Conservation (phyloP, 2,113 vertebrate genomes). For the Cheilinus undulatus region DNA sequence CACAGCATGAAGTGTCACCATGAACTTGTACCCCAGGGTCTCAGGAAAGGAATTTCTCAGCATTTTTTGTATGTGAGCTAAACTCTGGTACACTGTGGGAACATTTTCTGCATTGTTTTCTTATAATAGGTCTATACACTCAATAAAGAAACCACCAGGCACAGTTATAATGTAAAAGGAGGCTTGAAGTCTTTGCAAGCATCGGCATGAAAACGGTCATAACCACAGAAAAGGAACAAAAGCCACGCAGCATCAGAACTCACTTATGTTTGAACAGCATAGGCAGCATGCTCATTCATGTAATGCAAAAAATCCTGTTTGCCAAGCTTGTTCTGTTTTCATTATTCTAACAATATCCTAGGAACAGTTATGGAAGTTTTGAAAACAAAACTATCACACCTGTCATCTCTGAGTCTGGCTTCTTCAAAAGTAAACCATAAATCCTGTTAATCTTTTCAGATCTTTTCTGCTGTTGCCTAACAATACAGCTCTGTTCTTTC, state of each 20-base stretch:
- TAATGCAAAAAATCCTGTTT: not conserved
- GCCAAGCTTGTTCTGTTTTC: not conserved
- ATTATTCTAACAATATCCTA: not conserved
- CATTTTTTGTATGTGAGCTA: conserved; percentile 1
- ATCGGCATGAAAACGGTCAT: not conserved
- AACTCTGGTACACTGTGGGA: conserved; percentile 23
- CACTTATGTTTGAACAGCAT: not conserved
- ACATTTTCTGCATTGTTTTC: conserved; percentile 18
- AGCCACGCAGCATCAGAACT: not conserved
- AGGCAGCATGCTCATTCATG: not conserved
- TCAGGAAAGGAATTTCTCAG: conserved; percentile 9
- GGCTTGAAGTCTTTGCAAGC: not conserved
- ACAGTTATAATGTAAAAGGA: not conserved
- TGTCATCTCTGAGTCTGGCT: not conserved
- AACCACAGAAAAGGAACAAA: not conserved
- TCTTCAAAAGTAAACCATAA: not conserved
- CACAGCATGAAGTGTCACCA: conserved; percentile 5
- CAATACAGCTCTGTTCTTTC: not conserved
- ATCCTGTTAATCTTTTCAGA: not conserved
- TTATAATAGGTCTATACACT: not conserved
- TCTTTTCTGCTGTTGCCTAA: not conserved
- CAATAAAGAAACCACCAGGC: conserved; percentile 23
- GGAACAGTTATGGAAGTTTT: not conserved
- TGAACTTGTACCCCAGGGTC: conserved; percentile 1
- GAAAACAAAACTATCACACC: not conserved